Conservation (phyloP, 2,797 vertebrate species). For the Cuculus canorus region DNA sequence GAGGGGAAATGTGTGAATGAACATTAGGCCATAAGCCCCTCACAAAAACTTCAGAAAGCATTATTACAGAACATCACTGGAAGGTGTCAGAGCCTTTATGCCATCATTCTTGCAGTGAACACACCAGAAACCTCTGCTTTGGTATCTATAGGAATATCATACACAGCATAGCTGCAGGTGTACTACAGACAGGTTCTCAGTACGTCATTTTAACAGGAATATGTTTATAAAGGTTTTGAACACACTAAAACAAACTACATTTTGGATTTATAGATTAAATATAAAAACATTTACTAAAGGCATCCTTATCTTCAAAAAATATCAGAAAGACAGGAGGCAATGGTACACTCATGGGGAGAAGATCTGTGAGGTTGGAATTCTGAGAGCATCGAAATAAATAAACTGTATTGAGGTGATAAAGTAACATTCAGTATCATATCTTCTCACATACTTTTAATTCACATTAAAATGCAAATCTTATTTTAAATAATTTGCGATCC, state of each 20-base stretch:
- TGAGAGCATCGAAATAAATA: background rate
- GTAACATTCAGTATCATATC: background rate
- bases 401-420: background rate
- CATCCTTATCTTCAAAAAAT: background rate
- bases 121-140: background rate
- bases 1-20: background rate
- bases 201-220: background rate
- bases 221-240: background rate
- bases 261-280: background rate
- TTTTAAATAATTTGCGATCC: background rate
- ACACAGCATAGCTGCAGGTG: background rate
- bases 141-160: background rate
- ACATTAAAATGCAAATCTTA: background rate
- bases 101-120: background rate
- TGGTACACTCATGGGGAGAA: background rate
- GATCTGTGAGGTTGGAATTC: background rate
- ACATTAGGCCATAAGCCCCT: background rate
- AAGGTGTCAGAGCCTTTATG: background rate
- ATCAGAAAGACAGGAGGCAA: background rate
- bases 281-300: background rate
- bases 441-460: background rate
- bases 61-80: background rate
- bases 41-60: background rate
- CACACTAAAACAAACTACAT: background rate
- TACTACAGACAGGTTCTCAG: background rate